Evolutionary conservation across 1,140 invertebrate genomes (phyloP).

Genomic region (Sycophaga agraensis): DNA sequence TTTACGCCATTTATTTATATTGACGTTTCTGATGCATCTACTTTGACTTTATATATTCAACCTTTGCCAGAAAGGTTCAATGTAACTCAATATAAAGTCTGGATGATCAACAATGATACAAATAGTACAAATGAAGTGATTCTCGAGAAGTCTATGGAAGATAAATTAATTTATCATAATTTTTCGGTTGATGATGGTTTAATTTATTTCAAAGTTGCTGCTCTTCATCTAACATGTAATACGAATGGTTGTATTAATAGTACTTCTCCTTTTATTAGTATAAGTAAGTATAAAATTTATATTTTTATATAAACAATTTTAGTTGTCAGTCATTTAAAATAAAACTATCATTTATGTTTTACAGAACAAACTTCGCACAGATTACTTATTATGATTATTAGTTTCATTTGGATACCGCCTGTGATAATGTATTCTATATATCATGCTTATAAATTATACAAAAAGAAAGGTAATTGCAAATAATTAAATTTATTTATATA

Average conservation of each 20-base stretch:
- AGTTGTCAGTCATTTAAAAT: not conserved
- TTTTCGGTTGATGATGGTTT: constrained; percentile 39
- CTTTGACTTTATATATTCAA: constrained; percentile 44
- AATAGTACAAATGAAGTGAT: constrained; percentile 30
- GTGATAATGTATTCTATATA: constrained; percentile 47
- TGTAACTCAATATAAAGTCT: constrained; percentile 44
- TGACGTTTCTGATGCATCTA: constrained; percentile 42
- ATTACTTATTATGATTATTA: constrained; percentile 53
- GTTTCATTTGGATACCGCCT: constrained; percentile 52
- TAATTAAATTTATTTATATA: not conserved
- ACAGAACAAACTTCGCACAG: constrained; percentile 41
- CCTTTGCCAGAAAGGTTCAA: constrained; percentile 44
- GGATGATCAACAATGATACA: constrained; percentile 46
- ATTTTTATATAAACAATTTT: not conserved
- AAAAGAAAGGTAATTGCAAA: constrained; percentile 35
- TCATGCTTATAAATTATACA: constrained; percentile 46
- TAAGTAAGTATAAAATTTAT: constrained; percentile 38
- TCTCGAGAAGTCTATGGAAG: constrained; percentile 18
- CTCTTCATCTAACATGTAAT: constrained; percentile 44
- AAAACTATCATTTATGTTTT: constrained; percentile 33
- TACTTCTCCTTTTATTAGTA: constrained; percentile 46
- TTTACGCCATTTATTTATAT: constrained; percentile 48
- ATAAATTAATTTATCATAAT: constrained; percentile 33
- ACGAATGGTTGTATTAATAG: constrained; percentile 45
- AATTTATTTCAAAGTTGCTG: constrained; percentile 50